These are phyloP conservation scores for Diorhabda sublineata DNA, from an alignment of 1,140 invertebrate genomes.

Conservation along the genomic window DNA sequence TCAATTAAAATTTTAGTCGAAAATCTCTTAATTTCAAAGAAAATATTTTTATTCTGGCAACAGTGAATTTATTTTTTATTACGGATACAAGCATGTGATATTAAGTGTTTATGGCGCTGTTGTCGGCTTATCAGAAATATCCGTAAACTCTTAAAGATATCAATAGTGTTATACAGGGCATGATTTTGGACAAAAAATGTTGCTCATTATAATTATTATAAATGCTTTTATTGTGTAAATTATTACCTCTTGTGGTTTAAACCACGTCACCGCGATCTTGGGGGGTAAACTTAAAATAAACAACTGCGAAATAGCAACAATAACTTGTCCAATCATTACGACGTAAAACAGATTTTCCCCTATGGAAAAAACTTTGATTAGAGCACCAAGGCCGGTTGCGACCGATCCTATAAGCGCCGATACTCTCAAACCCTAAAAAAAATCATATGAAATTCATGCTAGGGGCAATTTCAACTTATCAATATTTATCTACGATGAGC, in stretches of 20 bases:
- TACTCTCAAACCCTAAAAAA: conserved; percentile 44
- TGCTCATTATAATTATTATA: background rate
- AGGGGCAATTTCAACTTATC: too few species aligned
- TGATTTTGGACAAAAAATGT: background rate
- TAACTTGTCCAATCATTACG: conserved; percentile 64
- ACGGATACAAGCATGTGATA: too few species aligned
- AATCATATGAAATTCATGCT: conserved; percentile 3
- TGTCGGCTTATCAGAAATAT: too few species aligned
- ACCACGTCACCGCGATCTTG: conserved; percentile 63
- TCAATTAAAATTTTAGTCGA: too few species aligned
- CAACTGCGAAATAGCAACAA: conserved; percentile 62
- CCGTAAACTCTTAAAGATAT: conserved; percentile 1
- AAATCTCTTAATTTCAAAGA: too few species aligned
- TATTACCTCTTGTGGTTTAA: conserved; percentile 56
- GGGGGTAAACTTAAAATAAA: conserved; percentile 71
- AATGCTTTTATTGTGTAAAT: too few species aligned
- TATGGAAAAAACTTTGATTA: conserved; percentile 67
- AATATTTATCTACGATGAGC: too few species aligned
- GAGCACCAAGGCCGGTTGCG: conserved; percentile 58
- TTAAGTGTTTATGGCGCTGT: too few species aligned
- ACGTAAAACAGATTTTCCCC: conserved; percentile 58
- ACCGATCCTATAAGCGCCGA: conserved; percentile 44
- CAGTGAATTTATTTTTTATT: too few species aligned
- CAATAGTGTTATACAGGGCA: background rate
- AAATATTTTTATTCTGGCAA: too few species aligned